A percentile compares a stretch with the other conserved stretches of the same genome.
Evolutionary conservation across 2,797 vertebrate genomes (phyloP).

Genomic region (Spea hammondii): DNA sequence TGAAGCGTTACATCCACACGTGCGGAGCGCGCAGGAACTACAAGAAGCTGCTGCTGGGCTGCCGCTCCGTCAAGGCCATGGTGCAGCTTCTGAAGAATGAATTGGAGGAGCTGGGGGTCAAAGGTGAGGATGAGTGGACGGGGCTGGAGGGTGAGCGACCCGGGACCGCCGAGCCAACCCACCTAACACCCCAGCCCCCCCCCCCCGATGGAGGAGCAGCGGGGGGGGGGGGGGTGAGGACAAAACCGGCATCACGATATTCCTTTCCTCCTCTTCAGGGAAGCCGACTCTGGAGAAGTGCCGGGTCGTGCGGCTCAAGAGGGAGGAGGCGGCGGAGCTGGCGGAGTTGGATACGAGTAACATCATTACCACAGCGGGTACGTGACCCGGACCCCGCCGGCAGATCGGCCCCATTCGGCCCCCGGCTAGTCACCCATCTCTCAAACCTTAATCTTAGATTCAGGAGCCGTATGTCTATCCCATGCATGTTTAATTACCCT

Average conservation of each 20-base stretch:
- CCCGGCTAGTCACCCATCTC: too few species aligned
- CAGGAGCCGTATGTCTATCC: too few species aligned
- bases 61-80: slow-evolving; percentile 67
- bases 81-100: slow-evolving; percentile 73
- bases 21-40: slow-evolving; percentile 80
- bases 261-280: slow-evolving; percentile 60
- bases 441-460: too few species aligned
- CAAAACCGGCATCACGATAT: neutral
- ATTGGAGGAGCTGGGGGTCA: slow-evolving; percentile 79
- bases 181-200: too few species aligned
- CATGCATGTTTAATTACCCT: too few species aligned
- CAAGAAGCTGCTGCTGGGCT: slow-evolving; percentile 77
- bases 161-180: too few species aligned
- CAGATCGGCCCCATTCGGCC: too few species aligned
- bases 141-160: neutral
- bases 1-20: slow-evolving; percentile 80
- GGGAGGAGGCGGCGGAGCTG: slow-evolving; percentile 77
- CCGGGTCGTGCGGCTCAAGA: slow-evolving; percentile 68
- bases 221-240: neutral
- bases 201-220: neutral
- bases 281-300: slow-evolving; percentile 78
- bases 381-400: neutral
- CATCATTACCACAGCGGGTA: slow-evolving; percentile 81
- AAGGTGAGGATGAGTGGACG: slow-evolving; percentile 59
- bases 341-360: slow-evolving; percentile 80